Conservation (phyloP, 2,113 vertebrate genomes). For the Xenopus borealis region DNA sequence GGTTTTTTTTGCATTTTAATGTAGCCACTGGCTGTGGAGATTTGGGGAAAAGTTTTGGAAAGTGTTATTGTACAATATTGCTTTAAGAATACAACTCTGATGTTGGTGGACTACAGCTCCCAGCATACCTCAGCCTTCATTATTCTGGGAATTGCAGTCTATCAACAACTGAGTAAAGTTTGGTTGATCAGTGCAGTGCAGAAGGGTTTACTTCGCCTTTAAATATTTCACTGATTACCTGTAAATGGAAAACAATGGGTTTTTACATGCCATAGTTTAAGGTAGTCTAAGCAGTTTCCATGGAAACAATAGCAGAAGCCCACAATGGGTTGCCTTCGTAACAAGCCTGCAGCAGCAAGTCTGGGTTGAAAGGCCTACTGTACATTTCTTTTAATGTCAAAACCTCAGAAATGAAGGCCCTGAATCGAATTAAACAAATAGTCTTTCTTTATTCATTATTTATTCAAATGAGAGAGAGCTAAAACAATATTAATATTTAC, state of each 20-base stretch:
- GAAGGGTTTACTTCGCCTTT: too few relatives aligned
- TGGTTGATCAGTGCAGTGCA: too few relatives aligned
- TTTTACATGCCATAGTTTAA: not conserved
- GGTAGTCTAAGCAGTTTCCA: constrained; percentile 26
- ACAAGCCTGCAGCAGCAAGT: constrained; percentile 12
- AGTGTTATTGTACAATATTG: too few relatives aligned
- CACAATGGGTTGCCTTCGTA: constrained; percentile 7
- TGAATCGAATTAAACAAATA: not conserved
- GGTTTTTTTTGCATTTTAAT: too few relatives aligned
- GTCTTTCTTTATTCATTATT: not conserved
- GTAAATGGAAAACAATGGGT: not conserved
- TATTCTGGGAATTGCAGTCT: too few relatives aligned
- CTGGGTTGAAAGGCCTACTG: constrained; percentile 4
- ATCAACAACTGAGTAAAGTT: too few relatives aligned
- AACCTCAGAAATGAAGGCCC: not conserved
- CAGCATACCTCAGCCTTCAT: too few relatives aligned
- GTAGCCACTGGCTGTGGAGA: too few relatives aligned
- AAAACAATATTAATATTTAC: too few relatives aligned
- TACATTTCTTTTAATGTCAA: constrained; percentile 4
- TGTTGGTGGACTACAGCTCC: too few relatives aligned
- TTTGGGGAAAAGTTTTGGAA: too few relatives aligned
- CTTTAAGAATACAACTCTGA: too few relatives aligned
- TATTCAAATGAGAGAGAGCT: not conserved
- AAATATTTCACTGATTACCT: not conserved
- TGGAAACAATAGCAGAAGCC: constrained; percentile 30